Evolutionary conservation across 2,888 invertebrate species (phyloP), one percentile per base, ranked within the genome.

Genomic region (Melitaea athalia): DNA sequence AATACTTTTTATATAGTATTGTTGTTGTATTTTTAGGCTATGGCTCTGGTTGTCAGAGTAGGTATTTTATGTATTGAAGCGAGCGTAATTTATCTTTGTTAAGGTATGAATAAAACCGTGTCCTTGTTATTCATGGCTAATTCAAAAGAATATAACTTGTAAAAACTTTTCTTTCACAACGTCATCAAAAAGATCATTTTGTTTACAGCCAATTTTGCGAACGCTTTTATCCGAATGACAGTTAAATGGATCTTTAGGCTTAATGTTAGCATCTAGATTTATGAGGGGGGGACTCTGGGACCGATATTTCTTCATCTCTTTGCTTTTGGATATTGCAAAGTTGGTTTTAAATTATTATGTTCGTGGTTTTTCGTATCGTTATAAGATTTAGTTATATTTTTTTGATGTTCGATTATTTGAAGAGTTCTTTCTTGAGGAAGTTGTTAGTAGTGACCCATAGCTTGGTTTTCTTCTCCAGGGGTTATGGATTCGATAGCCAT

Each of bases 171-270:
- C 57, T n/a, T 57, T 57, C n/a, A 38, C 38, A 15, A 57, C 57
- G n/a, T 38, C 57, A 57, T 57, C 38, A 57, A 57, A 53, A 45
- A 43, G 24, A 55, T 62, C 62, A 38, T 55, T 62, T 61, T 62
- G 42, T 61, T 67, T 62, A 66, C 53, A 42, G 62, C 49, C 52
- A 59, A 57, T 57, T 38, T 42, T n/a, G 38, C 52, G 49, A 67
- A 47, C 47, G 55, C 14, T 67, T 42, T 55, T 53, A 62, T 61
- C 49, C 24, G 62, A 67, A 67, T 49, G 53, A 62, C 61, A 67
- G 61, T 57, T 62, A 67, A 67, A 67, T 49, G 47, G 61, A 67
- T 67, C 66, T 61, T 55, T 57, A 62, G 66, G 66, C 66, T 67
- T 62, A 67, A 57, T 67, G 42, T 49, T 55, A 45, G 42, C 55